phyloP scores from a whole-genome alignment of 2,888 invertebrate genomes.

The Andrena trimmerana region DNA sequence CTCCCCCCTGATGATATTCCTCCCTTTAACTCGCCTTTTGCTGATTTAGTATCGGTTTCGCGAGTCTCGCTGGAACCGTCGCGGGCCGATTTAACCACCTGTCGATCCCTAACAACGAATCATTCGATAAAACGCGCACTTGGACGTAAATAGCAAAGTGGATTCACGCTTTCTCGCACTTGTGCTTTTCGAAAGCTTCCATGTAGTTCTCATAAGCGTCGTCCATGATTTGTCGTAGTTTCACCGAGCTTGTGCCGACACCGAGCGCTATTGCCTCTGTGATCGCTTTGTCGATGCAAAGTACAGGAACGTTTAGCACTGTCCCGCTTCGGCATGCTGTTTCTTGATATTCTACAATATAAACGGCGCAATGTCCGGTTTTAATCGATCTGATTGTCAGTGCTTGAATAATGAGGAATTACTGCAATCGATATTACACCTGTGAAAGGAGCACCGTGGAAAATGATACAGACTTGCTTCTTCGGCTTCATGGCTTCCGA shows the following conservation, averaged over 20 bases:
- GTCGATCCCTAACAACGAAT: not conserved
- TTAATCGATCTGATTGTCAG: not conserved
- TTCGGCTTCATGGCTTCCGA: conserved; percentile 58
- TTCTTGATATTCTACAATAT: conserved; percentile 85
- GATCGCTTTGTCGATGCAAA: conserved; percentile 73
- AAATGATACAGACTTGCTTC: conserved; percentile 84
- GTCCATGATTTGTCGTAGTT: conserved; percentile 74
- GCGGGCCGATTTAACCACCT: not conserved
- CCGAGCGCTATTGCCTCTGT: conserved; percentile 71
- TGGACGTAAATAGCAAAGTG: not conserved
- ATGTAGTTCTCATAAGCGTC: conserved; percentile 69
- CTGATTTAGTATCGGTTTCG: not conserved
- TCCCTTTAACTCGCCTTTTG: not conserved
- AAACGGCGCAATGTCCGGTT: not conserved
- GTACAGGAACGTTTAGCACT: conserved; percentile 69
- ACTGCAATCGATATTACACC: conserved; percentile 73
- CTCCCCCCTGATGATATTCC: not conserved
- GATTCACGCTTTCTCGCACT: conserved; percentile 12
- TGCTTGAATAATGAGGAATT: not conserved
- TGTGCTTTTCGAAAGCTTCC: conserved; percentile 38
- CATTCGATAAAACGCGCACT: not conserved
- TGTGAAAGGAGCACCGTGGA: conserved; percentile 85
- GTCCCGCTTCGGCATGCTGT: conserved; percentile 85
- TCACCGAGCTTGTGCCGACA: conserved; percentile 58
- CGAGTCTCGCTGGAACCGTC: not conserved